Base-by-base conservation (phyloP, 2,888 invertebrate genomes). In the Harmothoe impar region DNA sequence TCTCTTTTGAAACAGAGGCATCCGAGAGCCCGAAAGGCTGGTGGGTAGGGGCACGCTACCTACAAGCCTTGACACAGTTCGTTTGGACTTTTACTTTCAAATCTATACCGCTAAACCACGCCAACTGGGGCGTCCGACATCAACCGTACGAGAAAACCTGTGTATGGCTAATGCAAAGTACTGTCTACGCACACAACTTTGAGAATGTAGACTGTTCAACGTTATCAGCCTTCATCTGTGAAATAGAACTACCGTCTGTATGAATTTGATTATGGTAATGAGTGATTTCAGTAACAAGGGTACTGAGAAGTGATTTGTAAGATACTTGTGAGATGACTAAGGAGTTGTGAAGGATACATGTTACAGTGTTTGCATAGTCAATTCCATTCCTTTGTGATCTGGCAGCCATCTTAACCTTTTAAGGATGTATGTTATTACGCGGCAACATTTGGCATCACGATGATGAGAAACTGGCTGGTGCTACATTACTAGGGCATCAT, bases 221-320 rank as follows among this genome's bases (percentile, higher is more conserved):
- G 25, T 35, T 52, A n/a, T 77, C 81, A 5, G 91, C 89, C n/a
- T 91, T 89, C 81, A 91, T 91, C 29, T 91, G 91, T 84, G 91
- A 91, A 43, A 31, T 91, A 12, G 89, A 91, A n/a, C 81, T 90
- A 43, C 86, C 86, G 5, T 29, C 86, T 25, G 86, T 7, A 15
- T 86, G 20, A 29, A 54, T 54, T 52, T n/a, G 0, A n/a, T 62
- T 3, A 62, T 62, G 20, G 43, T 43, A 43, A 10, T 10, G 43
- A 43, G 43, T n/a, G n/a, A n/a, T 52, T 52, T 10, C 54, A 52
- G 54, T n/a, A n/a, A n/a, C n/a, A 62, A n/a, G 7, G 1, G 20
- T 3, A 20, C 3, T 62, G 62, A 62, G 3, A n/a, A 5, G 15
- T 3, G 3, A n/a, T 62, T 62, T 20, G 3, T 15, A 7, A n/a